Evolutionary conservation across 2,797 vertebrate genomes (phyloP).

Genomic region (Enteromius fasciolatus): DNA sequence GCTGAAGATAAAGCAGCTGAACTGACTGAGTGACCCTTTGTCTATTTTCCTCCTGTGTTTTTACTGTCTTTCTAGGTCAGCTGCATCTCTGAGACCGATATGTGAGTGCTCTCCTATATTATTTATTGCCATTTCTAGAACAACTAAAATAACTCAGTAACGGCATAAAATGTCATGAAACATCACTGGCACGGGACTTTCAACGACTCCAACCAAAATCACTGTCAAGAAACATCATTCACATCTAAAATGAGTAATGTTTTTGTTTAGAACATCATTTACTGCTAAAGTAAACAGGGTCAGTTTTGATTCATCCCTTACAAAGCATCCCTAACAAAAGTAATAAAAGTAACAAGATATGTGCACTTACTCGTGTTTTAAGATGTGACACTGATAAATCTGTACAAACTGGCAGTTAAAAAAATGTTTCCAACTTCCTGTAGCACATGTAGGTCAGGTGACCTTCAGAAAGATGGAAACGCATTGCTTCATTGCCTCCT

Average conservation of each 20-base stretch:
- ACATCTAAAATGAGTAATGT: not conserved
- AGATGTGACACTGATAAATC: constrained; percentile 15
- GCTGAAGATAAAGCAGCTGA: not conserved
- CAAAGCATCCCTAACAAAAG: not conserved
- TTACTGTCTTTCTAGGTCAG: constrained; percentile 32
- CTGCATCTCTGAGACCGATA: not conserved
- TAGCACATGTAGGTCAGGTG: constrained; percentile 25
- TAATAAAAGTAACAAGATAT: not conserved
- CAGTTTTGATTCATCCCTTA: not conserved
- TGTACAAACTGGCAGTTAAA: not conserved
- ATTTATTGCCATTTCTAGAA: constrained; percentile 24
- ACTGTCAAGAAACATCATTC: not conserved
- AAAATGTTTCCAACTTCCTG: not conserved
- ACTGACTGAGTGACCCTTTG: constrained; percentile 15
- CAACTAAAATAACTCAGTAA: constrained; percentile 17
- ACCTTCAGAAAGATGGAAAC: constrained; percentile 46
- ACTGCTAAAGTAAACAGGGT: not conserved
- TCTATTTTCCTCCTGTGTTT: constrained; percentile 7
- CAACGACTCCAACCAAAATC: not conserved
- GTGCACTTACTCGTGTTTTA: not conserved
- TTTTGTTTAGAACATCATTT: not conserved
- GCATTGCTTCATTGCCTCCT: constrained; percentile 39
- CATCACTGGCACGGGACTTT: no score
- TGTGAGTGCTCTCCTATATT: constrained; percentile 15
- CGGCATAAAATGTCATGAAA: not conserved